Evolutionary conservation across 1,140 invertebrate genomes (phyloP).

Genomic region (Drosophila quadrilineata): DNA sequence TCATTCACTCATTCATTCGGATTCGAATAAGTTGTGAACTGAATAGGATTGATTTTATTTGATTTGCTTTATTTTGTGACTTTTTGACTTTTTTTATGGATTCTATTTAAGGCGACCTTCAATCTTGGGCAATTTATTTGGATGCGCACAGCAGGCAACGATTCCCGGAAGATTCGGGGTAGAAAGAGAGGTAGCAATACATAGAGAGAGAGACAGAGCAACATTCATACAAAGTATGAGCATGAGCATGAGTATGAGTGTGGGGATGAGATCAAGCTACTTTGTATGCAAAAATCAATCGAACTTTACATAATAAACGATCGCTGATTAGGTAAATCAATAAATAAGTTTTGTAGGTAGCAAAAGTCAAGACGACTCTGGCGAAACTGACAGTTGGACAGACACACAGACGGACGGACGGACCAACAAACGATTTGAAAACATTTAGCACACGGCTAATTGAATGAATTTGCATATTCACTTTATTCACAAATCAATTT

Average conservation of each 20-base stretch:
- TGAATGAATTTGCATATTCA: constrained; percentile 70
- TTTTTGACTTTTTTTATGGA: no score
- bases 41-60: neutral
- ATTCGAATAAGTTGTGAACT: constrained; percentile 6
- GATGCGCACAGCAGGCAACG: constrained; percentile 19
- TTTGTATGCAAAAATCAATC: constrained; percentile 73
- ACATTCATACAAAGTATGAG: no score
- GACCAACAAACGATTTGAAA: no score
- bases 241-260: neutral
- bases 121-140: neutral
- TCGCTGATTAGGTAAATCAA: constrained; percentile 77
- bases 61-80: no score
- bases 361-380: constrained; percentile 61
- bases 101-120: constrained; percentile 23
- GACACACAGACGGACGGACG: no score
- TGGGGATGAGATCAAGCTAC: constrained; percentile 19
- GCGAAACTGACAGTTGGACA: constrained; percentile 43
- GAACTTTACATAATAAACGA: constrained; percentile 70
- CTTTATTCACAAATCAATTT: neutral
- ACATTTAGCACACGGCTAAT: constrained; percentile 58
- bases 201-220: neutral
- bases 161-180: neutral
- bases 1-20: neutral
- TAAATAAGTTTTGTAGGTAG: constrained; percentile 72
- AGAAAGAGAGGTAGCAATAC: neutral